Evolutionary conservation across 2,888 invertebrate species (phyloP), one percentile per base, ranked within the genome.

Genomic region (Aporophyla lueneburgensis): DNA sequence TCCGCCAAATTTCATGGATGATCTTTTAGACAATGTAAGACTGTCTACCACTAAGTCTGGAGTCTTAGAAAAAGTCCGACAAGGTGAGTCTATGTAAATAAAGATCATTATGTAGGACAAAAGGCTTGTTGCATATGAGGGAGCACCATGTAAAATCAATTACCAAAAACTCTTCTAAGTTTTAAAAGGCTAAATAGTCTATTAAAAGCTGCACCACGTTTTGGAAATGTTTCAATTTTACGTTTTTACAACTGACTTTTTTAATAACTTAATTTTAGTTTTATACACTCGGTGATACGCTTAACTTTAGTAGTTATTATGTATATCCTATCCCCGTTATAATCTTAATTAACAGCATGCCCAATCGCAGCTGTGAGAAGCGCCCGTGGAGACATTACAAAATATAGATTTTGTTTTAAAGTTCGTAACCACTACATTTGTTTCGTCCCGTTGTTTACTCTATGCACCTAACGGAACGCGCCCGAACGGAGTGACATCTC

Each of bases 1-100:
- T 19, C 76, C 76, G 1, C 7, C 46, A 0, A 49, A 76, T 27
- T 76, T 76, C 14, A 49, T 76, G 81, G 14, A 40, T n/a, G 61
- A 76, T 0, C 49, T 76, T 49, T n/a, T 74, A 19, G 74, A 49
- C 10, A 74, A 19, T 49, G 14, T 76, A 14, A 27, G 14, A 61
- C 24, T 61, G 5, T 19, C n/a, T 74, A n/a, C 27, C 54, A 74
- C 46, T n/a, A 76, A 54, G 24, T 54, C 53, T 49, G 53, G 7
- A 54, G 53, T 76, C 7, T 7, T 76, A 49, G 61, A 14, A 61
- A 61, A 2, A 40, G 24, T 76, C 21, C 33, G n/a, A 81, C 14
- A 61, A 61, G 76, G 76, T 76, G 40, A 51, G 49, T 5, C 10
- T 9, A 7, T 21, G 9, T 0, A 53, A 51, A 33, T 46, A 24